Evolutionary conservation across 1,140 invertebrate genomes (phyloP), one percentile per base, ranked within the genome.

Genomic region (Zaprionus gabonicus): DNA sequence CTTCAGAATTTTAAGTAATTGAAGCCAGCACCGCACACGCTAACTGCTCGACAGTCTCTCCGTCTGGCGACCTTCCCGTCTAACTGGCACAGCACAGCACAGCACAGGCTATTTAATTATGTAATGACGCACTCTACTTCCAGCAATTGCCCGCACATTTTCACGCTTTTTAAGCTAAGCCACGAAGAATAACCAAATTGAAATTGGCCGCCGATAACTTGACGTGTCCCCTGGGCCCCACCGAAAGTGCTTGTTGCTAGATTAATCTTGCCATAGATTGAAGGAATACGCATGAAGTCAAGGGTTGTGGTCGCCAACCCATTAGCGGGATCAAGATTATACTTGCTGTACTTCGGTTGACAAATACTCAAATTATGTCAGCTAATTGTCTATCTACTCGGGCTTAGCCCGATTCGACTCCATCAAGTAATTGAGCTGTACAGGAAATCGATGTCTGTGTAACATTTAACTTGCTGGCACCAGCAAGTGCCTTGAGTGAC

Each of bases 1-100:
- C 80, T 88, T 88, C 78, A 88, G 84, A 88, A 88, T 88, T 88
- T 88, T 88, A 88, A 88, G 84, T 88, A 88, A 88, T 88, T 88
- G 83, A 87, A 88, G 84, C 62, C 78, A 55, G 36, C 60, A 25
- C 46, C 63, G 64, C 67, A 74, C 83, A 88, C 78, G 81, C 83
- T 74, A 86, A 83, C 83, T 80, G 67, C 44, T 74, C 63, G 68
- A 44, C 58, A 2, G 23, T 9, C 23, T 4, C 20, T 23, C 10
- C 23, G 27, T 76, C 82, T 65, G 78, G 78, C 78, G 63, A 28
- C 38, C 38, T 44, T 6, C 9, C 23, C 4, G n/a, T 17, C 15
- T 27, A 36, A 23, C 17, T 13, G n/a, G 78, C 73, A 44, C 58
- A 65, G 28, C 25, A 44, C 46, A 84, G 82, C 73, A 44, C 58